Evolutionary conservation across 2,888 invertebrate species (phyloP).

Genomic region (Catonia carolina): DNA sequence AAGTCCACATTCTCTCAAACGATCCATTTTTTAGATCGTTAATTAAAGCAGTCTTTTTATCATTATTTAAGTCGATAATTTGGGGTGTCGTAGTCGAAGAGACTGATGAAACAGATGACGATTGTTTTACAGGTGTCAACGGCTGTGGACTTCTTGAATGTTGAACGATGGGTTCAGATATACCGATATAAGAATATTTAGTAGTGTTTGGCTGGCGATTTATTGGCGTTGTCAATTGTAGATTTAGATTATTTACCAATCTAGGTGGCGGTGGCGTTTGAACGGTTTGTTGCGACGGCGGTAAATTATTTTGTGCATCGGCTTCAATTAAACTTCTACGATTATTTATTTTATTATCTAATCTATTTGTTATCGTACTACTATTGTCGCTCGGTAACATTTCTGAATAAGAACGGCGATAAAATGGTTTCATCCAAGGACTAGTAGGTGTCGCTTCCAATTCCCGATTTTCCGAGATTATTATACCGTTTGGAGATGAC

Average conservation of each 20-base stretch:
- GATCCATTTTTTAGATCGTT: slow-evolving; percentile 35
- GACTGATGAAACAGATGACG: not conserved
- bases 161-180: slow-evolving; percentile 36
- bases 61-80: slow-evolving; percentile 11
- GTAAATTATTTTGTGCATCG: slow-evolving; percentile 33
- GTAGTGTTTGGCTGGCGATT: slow-evolving; percentile 30
- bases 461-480: not conserved
- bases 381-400: slow-evolving; percentile 40
- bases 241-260: slow-evolving; percentile 45
- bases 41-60: slow-evolving; percentile 16
- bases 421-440: slow-evolving; percentile 42
- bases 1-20: slow-evolving; percentile 69
- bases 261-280: slow-evolving; percentile 41
- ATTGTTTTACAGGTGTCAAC: slow-evolving; percentile 9
- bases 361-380: slow-evolving; percentile 22
- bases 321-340: slow-evolving; percentile 34
- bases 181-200: slow-evolving; percentile 39
- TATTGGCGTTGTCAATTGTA: slow-evolving; percentile 38
- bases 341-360: slow-evolving; percentile 27
- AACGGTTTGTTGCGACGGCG: slow-evolving; percentile 1
- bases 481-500: no score
- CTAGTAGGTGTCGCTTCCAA: slow-evolving; percentile 12
- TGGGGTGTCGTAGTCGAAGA: not conserved
- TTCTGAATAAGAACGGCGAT: slow-evolving; percentile 47
- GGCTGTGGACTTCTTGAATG: slow-evolving; percentile 20